phyloP scores from a whole-genome alignment of 2,888 invertebrate species.

The Cryptops parisi region DNA sequence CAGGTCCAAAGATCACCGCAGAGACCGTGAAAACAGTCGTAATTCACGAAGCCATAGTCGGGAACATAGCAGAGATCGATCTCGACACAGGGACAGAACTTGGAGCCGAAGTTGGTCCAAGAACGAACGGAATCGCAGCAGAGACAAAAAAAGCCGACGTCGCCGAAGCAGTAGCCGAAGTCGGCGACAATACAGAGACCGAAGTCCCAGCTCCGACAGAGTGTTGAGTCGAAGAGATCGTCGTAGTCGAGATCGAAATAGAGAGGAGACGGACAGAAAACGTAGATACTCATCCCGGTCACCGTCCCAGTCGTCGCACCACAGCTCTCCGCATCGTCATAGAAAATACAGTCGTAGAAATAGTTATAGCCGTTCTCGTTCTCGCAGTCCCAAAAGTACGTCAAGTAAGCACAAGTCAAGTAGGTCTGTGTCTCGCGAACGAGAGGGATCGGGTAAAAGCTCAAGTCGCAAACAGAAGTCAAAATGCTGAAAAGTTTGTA shows the following conservation, averaged over 20 bases:
- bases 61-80: constrained; percentile 1
- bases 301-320: not conserved
- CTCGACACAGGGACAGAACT: constrained; percentile 7
- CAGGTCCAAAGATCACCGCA: not conserved
- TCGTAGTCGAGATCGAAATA: not conserved
- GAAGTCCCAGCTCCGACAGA: not conserved
- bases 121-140: constrained; percentile 12
- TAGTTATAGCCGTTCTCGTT: constrained; percentile 12
- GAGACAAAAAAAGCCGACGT: constrained; percentile 17
- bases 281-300: not conserved
- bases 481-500: constrained; percentile 26
- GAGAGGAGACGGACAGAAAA: not conserved
- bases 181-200: not conserved
- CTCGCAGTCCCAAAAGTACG: constrained; percentile 1
- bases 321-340: not conserved
- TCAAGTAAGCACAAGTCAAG: constrained; percentile 12
- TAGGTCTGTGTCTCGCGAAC: constrained; percentile 16
- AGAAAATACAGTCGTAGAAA: not conserved
- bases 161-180: constrained; percentile 9
- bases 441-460: constrained; percentile 30
- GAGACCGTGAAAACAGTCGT: not conserved
- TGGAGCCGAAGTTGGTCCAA: constrained; percentile 10
- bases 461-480: constrained; percentile 30
- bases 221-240: not conserved
- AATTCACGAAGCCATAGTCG: not conserved